These are phyloP conservation scores for Terrapene triunguis DNA, from an alignment of 2,113 vertebrate genomes.

Conservation along the genomic window DNA sequence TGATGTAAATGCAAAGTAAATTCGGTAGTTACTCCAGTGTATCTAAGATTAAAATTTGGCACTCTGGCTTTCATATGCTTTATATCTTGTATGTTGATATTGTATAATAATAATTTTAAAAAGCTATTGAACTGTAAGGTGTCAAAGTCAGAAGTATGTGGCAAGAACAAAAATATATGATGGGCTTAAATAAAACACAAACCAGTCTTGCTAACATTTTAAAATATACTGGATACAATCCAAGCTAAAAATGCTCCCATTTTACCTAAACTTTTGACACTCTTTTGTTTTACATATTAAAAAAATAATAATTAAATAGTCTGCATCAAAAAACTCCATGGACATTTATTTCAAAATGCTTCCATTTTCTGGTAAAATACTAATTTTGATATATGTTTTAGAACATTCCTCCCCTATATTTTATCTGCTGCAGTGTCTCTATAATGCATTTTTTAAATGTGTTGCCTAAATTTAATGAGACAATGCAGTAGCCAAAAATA, in stretches of 20 bases:
- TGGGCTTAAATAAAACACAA: neutral
- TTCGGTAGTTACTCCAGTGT: neutral
- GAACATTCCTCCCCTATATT: constrained; percentile 7
- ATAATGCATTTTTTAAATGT: neutral
- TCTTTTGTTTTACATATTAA: neutral
- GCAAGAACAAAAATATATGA: neutral
- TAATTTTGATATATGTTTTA: neutral
- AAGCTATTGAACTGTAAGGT: neutral
- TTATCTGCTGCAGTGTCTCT: neutral
- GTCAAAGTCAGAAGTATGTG: neutral
- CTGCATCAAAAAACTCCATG: neutral
- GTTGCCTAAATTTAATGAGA: neutral
- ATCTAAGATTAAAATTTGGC: neutral
- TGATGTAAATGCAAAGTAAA: neutral
- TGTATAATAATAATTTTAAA: neutral
- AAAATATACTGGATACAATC: neutral
- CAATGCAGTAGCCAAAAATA: neutral
- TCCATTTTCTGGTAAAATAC: neutral
- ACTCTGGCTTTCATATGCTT: neutral
- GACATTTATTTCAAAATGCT: neutral
- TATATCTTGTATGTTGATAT: neutral
- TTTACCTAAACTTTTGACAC: neutral
- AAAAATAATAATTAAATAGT: neutral
- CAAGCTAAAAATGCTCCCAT: neutral
- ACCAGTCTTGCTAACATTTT: neutral